phyloP scores from a whole-genome alignment of 2,113 vertebrate species.

The Cyphomyrus discorhynchus region DNA sequence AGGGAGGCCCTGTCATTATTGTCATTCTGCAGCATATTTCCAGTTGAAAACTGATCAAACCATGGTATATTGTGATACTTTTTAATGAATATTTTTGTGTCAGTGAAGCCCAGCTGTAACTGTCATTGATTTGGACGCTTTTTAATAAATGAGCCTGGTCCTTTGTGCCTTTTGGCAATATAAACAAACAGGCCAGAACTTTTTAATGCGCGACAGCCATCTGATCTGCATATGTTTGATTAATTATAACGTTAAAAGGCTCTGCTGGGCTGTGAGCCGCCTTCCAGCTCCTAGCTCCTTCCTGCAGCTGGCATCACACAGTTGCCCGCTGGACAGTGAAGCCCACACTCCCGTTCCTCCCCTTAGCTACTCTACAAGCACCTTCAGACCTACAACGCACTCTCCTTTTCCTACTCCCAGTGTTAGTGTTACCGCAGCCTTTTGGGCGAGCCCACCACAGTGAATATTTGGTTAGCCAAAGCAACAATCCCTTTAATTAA shows the following conservation, averaged over 20 bases:
- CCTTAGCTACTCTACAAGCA: background rate
- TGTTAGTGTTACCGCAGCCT: background rate
- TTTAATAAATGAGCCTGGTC: background rate
- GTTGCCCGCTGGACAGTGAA: background rate
- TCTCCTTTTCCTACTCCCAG: background rate
- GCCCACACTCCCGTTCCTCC: background rate
- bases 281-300: background rate
- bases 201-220: background rate
- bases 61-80: background rate
- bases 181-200: background rate
- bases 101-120: background rate
- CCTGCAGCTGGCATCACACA: background rate
- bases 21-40: background rate
- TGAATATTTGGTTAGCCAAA: background rate
- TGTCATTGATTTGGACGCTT: background rate
- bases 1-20: background rate
- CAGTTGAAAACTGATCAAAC: background rate
- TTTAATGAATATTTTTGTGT: background rate
- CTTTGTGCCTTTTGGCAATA: background rate
- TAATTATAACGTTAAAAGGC: background rate
- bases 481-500: background rate
- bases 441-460: background rate
- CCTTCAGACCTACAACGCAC: background rate
- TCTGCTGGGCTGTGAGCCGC: background rate
- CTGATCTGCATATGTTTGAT: background rate